Evolutionary conservation across 2,797 vertebrate species (phyloP).

Genomic region (Trichosurus vulpecula): DNA sequence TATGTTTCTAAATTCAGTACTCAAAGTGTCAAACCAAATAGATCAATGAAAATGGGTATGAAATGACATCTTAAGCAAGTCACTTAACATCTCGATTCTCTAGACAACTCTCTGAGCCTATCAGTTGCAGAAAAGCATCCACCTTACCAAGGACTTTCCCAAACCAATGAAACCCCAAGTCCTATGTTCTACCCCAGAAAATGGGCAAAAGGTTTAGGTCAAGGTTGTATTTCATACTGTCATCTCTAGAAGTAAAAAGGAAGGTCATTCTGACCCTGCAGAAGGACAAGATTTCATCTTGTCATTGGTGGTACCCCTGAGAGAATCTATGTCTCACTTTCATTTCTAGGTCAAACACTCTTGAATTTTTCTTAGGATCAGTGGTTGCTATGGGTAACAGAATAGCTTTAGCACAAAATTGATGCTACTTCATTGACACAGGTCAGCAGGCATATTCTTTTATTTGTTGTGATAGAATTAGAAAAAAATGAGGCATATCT

Average conservation of each 20-base stretch:
- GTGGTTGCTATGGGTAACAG: slow-evolving; percentile 55
- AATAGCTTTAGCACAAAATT: neutral
- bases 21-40: neutral
- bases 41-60: slow-evolving; percentile 11
- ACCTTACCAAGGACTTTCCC: neutral
- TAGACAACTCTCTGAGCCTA: neutral
- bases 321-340: neutral
- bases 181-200: neutral
- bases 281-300: neutral
- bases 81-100: neutral
- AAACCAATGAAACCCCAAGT: neutral
- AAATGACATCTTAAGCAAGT: neutral
- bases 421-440: neutral
- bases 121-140: neutral
- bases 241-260: slow-evolving; percentile 40
- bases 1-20: slow-evolving; percentile 25
- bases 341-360: neutral
- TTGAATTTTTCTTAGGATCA: neutral
- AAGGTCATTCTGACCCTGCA: neutral
- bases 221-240: neutral
- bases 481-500: slow-evolving; percentile 19
- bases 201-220: neutral
- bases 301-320: neutral
- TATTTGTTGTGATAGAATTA: slow-evolving; percentile 56
- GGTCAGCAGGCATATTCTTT: slow-evolving; percentile 51